Evolutionary conservation across 1,140 invertebrate genomes (phyloP).

Genomic region (Habropoda laboriosa): DNA sequence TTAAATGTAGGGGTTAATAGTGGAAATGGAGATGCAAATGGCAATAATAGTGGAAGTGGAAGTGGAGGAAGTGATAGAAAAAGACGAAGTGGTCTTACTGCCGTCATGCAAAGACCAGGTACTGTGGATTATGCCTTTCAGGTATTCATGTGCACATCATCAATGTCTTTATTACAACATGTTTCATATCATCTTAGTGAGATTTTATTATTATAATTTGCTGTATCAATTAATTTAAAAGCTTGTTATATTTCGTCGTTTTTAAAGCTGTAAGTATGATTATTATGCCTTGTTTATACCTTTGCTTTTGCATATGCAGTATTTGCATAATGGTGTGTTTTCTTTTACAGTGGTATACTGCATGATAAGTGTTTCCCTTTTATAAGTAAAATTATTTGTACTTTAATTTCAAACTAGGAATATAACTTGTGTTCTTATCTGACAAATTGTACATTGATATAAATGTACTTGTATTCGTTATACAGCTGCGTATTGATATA

Average conservation of each 20-base stretch:
- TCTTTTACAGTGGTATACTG: constrained; percentile 16
- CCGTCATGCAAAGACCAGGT: constrained; percentile 94
- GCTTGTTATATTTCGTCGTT: constrained; percentile 45
- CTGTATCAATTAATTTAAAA: constrained; percentile 35
- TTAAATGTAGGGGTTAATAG: constrained; percentile 77
- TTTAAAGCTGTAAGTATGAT: constrained; percentile 40
- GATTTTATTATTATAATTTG: constrained; percentile 38
- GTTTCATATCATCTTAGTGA: constrained; percentile 10
- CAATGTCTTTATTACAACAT: constrained; percentile 32
- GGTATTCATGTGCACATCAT: constrained; percentile 30
- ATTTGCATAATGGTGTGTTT: constrained; percentile 32
- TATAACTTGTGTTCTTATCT: no score
- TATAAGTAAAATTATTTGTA: no score
- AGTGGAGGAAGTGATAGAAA: constrained; percentile 83
- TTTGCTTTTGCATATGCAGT: constrained; percentile 21
- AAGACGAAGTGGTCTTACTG: constrained; percentile 89
- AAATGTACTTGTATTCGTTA: neutral
- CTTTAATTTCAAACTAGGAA: no score
- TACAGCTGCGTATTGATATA: neutral
- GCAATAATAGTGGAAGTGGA: constrained; percentile 78
- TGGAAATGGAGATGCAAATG: constrained; percentile 74
- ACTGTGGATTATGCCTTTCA: constrained; percentile 56
- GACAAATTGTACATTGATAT: neutral
- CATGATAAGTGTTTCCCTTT: constrained; percentile 32
- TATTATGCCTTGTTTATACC: constrained; percentile 28